Evolutionary conservation across 1,140 invertebrate genomes (phyloP).

Genomic region (Drosophila tani): DNA sequence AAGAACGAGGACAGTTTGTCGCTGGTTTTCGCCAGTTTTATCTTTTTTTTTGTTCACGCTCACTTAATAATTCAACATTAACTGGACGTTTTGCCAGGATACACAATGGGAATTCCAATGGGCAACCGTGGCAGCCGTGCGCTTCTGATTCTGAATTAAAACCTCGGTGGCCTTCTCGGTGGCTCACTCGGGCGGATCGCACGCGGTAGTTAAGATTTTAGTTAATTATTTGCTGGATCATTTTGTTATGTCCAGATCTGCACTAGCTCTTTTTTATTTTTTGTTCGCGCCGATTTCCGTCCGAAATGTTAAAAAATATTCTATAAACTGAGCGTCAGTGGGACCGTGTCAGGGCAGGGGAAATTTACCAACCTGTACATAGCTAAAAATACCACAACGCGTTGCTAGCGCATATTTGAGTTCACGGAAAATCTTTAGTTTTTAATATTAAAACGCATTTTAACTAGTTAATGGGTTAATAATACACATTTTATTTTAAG

Average conservation of each 20-base stretch:
- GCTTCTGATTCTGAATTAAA: constrained; percentile 29
- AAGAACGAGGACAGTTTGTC: constrained; percentile 66
- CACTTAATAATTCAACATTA: constrained; percentile 9
- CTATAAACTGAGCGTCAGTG: constrained; percentile 15
- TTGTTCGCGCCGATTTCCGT: constrained; percentile 10
- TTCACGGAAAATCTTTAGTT: neutral
- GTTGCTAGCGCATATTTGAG: neutral
- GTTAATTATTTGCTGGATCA: constrained; percentile 7
- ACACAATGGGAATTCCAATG: constrained; percentile 23
- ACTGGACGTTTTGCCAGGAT: neutral
- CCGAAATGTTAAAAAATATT: constrained; percentile 31
- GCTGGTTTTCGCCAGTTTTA: constrained; percentile 67
- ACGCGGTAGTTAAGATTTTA: constrained; percentile 18
- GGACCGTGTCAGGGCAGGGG: neutral
- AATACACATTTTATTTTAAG: neutral
- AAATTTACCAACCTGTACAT: neutral
- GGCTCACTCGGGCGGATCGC: neutral
- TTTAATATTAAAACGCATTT: too few species aligned
- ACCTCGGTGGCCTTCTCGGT: neutral
- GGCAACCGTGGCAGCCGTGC: neutral
- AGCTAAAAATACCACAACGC: neutral
- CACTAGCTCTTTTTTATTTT: neutral
- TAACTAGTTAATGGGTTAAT: too few species aligned
- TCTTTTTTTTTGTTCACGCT: constrained; percentile 20
- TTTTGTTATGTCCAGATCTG: constrained; percentile 13